phyloP scores from a whole-genome alignment of 1,140 invertebrate genomes.

The Drosophila pruinosa region DNA sequence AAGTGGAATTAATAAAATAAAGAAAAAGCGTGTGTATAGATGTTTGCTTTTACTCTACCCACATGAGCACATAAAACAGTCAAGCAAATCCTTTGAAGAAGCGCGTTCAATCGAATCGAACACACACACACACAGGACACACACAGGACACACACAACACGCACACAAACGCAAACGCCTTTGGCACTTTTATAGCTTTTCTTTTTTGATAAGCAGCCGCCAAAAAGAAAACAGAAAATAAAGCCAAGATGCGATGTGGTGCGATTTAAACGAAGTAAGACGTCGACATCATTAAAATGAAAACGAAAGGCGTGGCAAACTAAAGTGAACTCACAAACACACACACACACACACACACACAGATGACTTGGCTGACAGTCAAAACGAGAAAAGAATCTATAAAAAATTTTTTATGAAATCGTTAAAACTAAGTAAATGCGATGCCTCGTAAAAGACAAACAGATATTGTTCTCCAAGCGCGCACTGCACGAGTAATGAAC shows the following conservation, averaged over 20 bases:
- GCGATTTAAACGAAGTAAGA: not conserved
- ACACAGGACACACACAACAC: not conserved
- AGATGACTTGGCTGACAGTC: conserved; percentile 28
- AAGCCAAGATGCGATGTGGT: not conserved
- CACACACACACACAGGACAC: conserved; percentile 6
- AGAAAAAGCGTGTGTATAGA: not conserved
- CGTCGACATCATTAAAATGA: conserved; percentile 38
- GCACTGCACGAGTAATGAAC: conserved; percentile 14
- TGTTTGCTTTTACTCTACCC: not conserved
- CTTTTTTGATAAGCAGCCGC: conserved; percentile 23
- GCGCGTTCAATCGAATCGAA: conserved; percentile 49
- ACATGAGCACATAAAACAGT: not conserved
- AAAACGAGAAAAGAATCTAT: conserved; percentile 27
- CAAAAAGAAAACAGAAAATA: conserved; percentile 1
- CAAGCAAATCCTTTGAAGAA: conserved; percentile 48
- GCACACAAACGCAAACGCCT: not conserved
- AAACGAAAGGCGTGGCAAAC: conserved; percentile 29
- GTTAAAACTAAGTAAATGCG: conserved; percentile 39
- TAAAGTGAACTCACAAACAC: not conserved
- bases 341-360: not conserved
- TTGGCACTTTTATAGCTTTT: conserved; percentile 30
- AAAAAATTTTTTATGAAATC: conserved; percentile 41
- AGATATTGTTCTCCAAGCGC: conserved; percentile 15
- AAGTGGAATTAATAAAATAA: conserved; percentile 61
- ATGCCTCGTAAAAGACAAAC: conserved; percentile 30